Evolutionary conservation across 2,113 vertebrate genomes (phyloP).

Genomic region (Brachypodius melanocephalos): DNA sequence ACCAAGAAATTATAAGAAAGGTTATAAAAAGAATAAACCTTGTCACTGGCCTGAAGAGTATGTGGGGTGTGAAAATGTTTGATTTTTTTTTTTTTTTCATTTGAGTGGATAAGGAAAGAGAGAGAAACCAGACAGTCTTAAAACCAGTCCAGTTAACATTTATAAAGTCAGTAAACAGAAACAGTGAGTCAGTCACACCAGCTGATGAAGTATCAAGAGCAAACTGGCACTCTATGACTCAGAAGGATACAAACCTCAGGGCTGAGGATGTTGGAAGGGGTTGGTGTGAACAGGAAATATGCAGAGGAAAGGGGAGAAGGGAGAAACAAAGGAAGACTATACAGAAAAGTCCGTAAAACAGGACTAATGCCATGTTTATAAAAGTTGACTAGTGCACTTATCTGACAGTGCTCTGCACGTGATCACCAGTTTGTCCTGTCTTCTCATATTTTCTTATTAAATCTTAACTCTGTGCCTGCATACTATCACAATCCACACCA

Average conservation of each 20-base stretch:
- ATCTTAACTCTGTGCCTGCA: not conserved
- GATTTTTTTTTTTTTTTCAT: not conserved
- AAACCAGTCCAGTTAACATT: not conserved
- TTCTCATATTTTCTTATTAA: not conserved
- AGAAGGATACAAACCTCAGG: not conserved
- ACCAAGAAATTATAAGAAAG: not conserved
- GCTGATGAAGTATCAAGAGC: not conserved
- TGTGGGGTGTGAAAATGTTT: not conserved
- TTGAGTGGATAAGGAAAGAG: not conserved
- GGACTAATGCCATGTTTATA: not conserved
- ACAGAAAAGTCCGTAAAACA: not conserved
- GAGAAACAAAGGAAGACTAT: not conserved
- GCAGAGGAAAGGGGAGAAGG: not conserved
- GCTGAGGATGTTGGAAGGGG: accelerated
- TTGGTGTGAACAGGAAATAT: not conserved
- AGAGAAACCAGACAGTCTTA: not conserved
- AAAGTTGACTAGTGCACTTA: not conserved
- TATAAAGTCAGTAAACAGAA: not conserved
- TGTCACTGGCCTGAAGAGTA: not conserved
- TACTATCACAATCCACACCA: not conserved
- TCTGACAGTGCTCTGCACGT: not conserved
- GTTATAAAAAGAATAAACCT: not conserved
- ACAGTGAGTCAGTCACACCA: not conserved
- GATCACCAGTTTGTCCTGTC: not conserved
- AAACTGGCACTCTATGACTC: not conserved